Base-by-base conservation (phyloP, 2,113 vertebrate species). In the Pogonocichla stellata region DNA sequence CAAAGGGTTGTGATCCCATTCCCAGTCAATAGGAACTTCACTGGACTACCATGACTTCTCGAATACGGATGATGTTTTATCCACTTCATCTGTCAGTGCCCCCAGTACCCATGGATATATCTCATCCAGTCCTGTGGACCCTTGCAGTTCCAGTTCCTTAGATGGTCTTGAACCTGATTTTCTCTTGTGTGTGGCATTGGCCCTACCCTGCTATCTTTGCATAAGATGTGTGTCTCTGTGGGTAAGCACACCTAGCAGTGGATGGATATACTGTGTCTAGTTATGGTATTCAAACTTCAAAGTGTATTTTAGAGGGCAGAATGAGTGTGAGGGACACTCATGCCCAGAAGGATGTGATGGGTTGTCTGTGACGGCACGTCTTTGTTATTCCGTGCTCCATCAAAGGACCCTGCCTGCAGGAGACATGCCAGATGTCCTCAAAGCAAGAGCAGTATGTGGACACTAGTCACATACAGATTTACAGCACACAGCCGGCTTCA, bases 1-100 rank as follows among this genome's bases (percentile, higher is more conserved):
- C 60, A 57, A 51, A 87, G 22, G 12, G 22, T 36, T 79, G 29
- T 22, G 15, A 57, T 47, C 45, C 17, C 5, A 45, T 69, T 61
- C 69, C 47, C 0, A 0, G 9, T 38, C 45, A 60, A 28, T 38
- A n/a, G 12, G 19, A 78, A 24, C 6, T 53, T 38, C 64, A 38
- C 12, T 16, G 38, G 33, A 61, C 33, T 38, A 15, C 15, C 14
- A 38, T 3, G 7, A n/a, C 9, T 62, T 62, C 24, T n/a, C 40
- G 47, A 7, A 14, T 12, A 61, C 8, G 14, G 33, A 28, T 60
- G 47, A 53, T 33, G 45, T 19, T 5, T 53, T 53, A 53, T 60
- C 26, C 14, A 23, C 26, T 28, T 53, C 14, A 38, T 45, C 14
- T 0, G 0, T 17, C 38, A 45, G 22, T 12, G 69, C 45, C 33